A percentile compares a stretch with the other conserved stretches of the same genome.
Conservation (phyloP, 2,888 invertebrate species). For the Noctua janthe region DNA sequence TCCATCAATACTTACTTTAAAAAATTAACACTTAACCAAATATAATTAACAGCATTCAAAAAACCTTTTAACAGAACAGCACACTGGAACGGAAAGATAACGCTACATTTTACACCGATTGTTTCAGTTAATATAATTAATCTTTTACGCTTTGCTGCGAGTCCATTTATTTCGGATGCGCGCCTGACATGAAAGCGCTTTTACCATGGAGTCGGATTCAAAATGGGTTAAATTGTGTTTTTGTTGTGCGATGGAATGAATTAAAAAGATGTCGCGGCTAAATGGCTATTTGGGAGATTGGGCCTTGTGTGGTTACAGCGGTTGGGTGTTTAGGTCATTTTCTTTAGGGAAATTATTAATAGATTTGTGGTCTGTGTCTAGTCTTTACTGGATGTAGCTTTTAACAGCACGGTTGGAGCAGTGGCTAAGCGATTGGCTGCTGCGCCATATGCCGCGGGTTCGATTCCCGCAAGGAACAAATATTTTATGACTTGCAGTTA, state of each 20-base stretch:
- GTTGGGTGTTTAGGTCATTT: neutral
- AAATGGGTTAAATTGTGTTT: slow-evolving; percentile 36
- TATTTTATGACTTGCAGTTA: no score
- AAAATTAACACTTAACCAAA: slow-evolving; percentile 8
- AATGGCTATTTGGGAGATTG: slow-evolving; percentile 30
- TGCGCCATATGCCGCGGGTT: no score
- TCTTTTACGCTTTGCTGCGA: slow-evolving; percentile 48
- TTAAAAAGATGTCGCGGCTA: slow-evolving; percentile 44
- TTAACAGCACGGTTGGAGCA: no score
- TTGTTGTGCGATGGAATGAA: slow-evolving; percentile 36
- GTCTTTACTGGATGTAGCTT: no score
- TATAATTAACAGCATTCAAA: slow-evolving; percentile 2
- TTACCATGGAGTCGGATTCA: slow-evolving; percentile 25
- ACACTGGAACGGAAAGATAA: slow-evolving; percentile 39
- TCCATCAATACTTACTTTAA: neutral
- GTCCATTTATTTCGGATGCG: slow-evolving; percentile 43
- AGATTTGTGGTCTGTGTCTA: no score
- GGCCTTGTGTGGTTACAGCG: neutral
- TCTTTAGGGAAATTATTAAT: no score
- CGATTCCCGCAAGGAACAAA: no score
- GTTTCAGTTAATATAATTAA: slow-evolving; percentile 60
- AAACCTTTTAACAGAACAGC: slow-evolving; percentile 18
- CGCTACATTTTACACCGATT: slow-evolving; percentile 44
- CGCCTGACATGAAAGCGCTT: slow-evolving; percentile 55
- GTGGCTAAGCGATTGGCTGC: no score